Base-by-base conservation (phyloP, 1,140 invertebrate species). In the Rhyacophila brunnea region DNA sequence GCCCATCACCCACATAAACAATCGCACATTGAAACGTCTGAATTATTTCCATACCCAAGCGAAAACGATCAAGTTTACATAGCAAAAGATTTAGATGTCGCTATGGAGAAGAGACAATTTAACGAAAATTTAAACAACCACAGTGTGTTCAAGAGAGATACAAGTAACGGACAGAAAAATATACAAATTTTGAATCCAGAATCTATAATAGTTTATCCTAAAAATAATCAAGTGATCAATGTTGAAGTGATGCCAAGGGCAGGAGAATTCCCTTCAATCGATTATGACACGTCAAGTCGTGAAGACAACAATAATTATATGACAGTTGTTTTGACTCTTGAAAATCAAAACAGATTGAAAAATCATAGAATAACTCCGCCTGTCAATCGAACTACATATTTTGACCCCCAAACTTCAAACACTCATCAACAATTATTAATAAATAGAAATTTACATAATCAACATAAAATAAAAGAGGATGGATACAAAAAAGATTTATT, bases 101-200 rank as follows among this genome's bases (percentile, higher is more conserved):
- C 34, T n/a, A 50, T 58, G 17, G 4, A 10, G 20, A 43, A 51
- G 11, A 58, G 23, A 36, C 15, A 45, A n/a, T 15, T 18, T 40
- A 17, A 20, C 14, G n/a, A 6, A 3, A 50, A 48, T 35, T 32
- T 15, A 11, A 23, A 14, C 28, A 45, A 54, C 11, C 62, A 64
- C 18, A 60, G 15, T 40, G 53, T 64, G 19, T 50, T 57, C 15
- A 71, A 71, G 66, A 66, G 71, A 38, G 66, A 69, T 42, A 38
- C 62, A 19, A 63, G 60, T 38, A 13, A 47, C 32, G 68, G 68
- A 46, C 56, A 73, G 64, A 72, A 71, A 51, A 75, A 76, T 55
- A 67, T 77, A 13, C 43, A 76, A 66, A 72, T 71, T 34, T 50
- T 76, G 32, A 66, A 76, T 60, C 69, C 73, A 32, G 68, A 58